Base-by-base conservation (phyloP, 2,113 vertebrate genomes). In the Microtus pennsylvanicus region DNA sequence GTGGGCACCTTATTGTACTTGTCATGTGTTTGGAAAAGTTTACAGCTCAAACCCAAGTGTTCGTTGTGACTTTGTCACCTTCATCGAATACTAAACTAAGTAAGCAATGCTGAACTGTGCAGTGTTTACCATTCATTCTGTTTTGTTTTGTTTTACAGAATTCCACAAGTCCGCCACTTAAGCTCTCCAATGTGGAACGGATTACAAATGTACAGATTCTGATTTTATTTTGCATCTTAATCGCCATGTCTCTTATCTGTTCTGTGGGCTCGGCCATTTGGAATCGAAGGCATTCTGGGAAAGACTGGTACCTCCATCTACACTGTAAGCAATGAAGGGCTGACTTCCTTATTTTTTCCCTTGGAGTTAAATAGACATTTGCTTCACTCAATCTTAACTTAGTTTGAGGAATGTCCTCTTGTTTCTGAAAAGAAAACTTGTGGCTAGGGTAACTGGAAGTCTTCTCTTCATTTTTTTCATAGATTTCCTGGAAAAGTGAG, bases 191-290 rank as follows among this genome's bases (percentile, higher is more conserved):
- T 30, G 99, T 99, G 97, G 99, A 99, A 97, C 98, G 99, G 52
- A 99, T 99, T 98, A 99, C 99, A 0, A 99, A 99, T 98, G 99
- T 99, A 93, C 99, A 99, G 97, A 99, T 99, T 98, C 98, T 99
- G 52, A 99, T 99, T 97, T 98, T 99, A 95, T 99, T 99, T 96
- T 99, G 99, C 98, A 99, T 99, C 97, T 99, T 99, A 97, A 99
- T 99, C 97, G 99, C 99, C 97, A 99, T 99, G 98, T 99, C 99
- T 90, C 98, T 99, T 94, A 95, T 99, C 97, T 99, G 99, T 98
- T 99, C 99, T 63, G 99, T 99, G 90, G 99, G 99, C 35, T 99
- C 99, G 95, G 99, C 99, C 97, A 99, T 99, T 98, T 99, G 99
- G 99, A 99, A 99, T 98, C 98, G 98, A 98, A 99, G 98, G 89